Evolutionary conservation across 1,140 invertebrate species (phyloP), one percentile per base, ranked within the genome.

Genomic region (Bradynema listronoti): DNA sequence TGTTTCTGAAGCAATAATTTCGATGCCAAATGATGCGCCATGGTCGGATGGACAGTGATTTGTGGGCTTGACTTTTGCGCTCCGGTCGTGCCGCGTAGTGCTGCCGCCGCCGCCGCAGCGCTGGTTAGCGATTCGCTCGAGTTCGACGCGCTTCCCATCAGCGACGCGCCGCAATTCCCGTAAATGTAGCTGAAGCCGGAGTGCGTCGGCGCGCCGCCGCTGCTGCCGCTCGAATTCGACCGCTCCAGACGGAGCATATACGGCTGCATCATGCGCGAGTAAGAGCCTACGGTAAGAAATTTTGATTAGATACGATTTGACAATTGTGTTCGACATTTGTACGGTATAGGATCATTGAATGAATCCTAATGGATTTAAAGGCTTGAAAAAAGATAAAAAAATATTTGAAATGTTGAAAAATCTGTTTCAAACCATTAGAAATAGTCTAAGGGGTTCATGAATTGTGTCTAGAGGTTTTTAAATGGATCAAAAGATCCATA

Each of bases 1-100:
- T 42, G 55, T 42, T 58, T 64, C 25, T 66, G 62, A 22, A 55
- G 50, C 19, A 64, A 53, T n/a, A 64, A 29, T 29, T 41, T 29
- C 5, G 62, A 64, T n/a, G 62, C 63, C 4, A 68, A 46, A 24
- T 65, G 66, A 47, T 65, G 63, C 14, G 63, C 63, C 33, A 61
- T 57, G 4, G 64, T 56, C 9, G 52, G 19, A 16, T 60, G 43
- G 32, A 65, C 45, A 16, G 27, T 41, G 22, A 64, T 43, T 43
- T 65, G 58, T n/a, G n/a, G n/a, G n/a, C n/a, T n/a, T n/a, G n/a
- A n/a, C n/a, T n/a, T n/a, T n/a, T n/a, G n/a, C n/a, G n/a, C n/a
- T n/a, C n/a, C n/a, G n/a, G n/a, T n/a, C n/a, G n/a, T n/a, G n/a
- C n/a, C n/a, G n/a, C n/a, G n/a, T n/a, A n/a, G n/a, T n/a, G n/a